A percentile compares a stretch with the other conserved stretches of the same genome.
phyloP scores from a whole-genome alignment of 2,113 vertebrate species.

The Proteles cristata region DNA sequence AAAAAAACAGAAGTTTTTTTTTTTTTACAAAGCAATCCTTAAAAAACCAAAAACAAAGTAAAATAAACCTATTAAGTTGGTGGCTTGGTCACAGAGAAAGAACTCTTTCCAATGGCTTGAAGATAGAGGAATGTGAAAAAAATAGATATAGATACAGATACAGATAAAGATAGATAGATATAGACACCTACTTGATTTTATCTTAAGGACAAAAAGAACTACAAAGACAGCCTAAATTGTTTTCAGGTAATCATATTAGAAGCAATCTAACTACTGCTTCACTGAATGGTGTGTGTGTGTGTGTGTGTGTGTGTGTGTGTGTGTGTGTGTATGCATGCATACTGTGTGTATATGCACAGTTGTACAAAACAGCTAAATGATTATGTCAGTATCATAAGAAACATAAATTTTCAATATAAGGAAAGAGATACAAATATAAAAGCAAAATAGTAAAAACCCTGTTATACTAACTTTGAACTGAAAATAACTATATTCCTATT shows the following conservation, averaged over 20 bases:
- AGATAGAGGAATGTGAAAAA: neutral
- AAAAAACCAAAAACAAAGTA: conserved; percentile 24
- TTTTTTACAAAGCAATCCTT: neutral
- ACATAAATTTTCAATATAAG: neutral
- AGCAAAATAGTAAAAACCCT: neutral
- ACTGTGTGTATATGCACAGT: neutral
- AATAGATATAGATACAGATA: too few species aligned
- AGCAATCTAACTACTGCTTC: neutral
- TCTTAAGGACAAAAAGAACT: neutral
- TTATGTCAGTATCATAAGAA: neutral
- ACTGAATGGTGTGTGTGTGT: neutral
- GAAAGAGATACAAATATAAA: neutral
- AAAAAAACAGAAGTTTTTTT: neutral
- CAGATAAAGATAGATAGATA: too few species aligned
- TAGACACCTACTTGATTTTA: too few species aligned
- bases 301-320: too few species aligned
- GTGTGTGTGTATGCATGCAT: too few species aligned
- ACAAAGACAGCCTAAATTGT: neutral
- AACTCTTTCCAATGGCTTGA: neutral
- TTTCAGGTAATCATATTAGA: neutral
- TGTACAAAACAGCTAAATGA: neutral
- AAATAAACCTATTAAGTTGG: neutral
- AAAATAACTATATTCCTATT: neutral
- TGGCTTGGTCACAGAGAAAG: neutral
- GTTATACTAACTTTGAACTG: neutral